Evolutionary conservation across 2,888 invertebrate genomes (phyloP), one percentile per base, ranked within the genome.

Genomic region (Venustoraphidia nigricollis): DNA sequence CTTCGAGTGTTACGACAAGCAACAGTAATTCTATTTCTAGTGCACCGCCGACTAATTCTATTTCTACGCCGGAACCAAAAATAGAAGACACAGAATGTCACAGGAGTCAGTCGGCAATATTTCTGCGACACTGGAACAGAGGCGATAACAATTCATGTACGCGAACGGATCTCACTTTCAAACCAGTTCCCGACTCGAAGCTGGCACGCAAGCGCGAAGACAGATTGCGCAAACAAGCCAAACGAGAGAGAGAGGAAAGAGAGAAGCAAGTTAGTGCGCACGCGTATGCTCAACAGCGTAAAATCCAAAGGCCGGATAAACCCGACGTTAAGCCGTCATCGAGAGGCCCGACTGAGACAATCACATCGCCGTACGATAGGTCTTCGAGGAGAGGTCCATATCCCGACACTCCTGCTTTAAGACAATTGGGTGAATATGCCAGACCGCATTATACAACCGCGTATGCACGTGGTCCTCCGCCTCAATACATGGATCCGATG

Each of bases 121-220:
- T 96, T 70, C 73, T 95, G 51, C 80, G 93, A 37, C 92, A 94
- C 62, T 92, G 94, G 83, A 93, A 94, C 68, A 82, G 96, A 45
- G 95, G 95, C 10, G 93, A 94, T 60, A 89, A 86, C 63, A 95
- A 94, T 66, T 94, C 94, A 4, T 96, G 96, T 65, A 89, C 93
- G 14, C 75, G 96, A 53, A 94, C 94, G 37, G 95, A 96, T 74
- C 76, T 95, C 53, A 89, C 91, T 55, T 96, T 95, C 67, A 93
- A 93, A 69, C 95, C 96, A 5, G 90, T 92, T 46, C 91, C 95
- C 2, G 93, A 94, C 62, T 93, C 93, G 0, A 92, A 92, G 66
- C 70, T 96, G 53, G 92, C 93, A 2, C 75, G 92, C 39, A 94
- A 92, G 63, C 77, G 94, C 36, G 94, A 94, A 61, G 94, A 95